phyloP scores from a whole-genome alignment of 2,113 vertebrate species.

The Diglossa brunneiventris region DNA sequence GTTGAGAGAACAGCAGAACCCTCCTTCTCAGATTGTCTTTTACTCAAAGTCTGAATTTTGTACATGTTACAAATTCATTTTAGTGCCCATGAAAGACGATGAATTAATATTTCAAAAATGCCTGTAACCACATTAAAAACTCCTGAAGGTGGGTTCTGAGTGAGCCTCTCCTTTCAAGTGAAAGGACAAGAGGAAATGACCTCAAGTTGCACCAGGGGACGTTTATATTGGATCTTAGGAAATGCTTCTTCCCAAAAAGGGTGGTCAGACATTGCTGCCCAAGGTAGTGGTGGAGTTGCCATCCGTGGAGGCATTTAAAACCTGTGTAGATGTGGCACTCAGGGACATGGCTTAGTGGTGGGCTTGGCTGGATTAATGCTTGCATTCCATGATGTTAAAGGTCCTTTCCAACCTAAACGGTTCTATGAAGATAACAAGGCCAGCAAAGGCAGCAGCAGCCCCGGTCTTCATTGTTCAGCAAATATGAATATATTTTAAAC shows the following conservation, averaged over 20 bases:
- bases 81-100: not conserved
- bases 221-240: not conserved
- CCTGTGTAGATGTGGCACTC: not conserved
- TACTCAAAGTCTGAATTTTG: not conserved
- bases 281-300: not conserved
- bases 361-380: not conserved
- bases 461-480: not conserved
- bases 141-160: not conserved
- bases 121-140: not conserved
- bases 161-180: not conserved
- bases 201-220: not conserved
- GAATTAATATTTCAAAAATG: not conserved
- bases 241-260: not conserved
- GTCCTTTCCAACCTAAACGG: not conserved
- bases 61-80: not conserved
- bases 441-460: not conserved
- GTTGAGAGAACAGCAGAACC: not conserved
- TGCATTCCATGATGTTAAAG: not conserved
- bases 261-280: not conserved
- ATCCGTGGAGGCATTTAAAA: not conserved
- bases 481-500: not conserved
- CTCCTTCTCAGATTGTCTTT: not conserved
- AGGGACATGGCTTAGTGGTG: not conserved
- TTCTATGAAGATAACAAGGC: not conserved
- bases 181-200: not conserved